Evolutionary conservation across 2,797 vertebrate species (phyloP).

Genomic region (Crotalus adamanteus): DNA sequence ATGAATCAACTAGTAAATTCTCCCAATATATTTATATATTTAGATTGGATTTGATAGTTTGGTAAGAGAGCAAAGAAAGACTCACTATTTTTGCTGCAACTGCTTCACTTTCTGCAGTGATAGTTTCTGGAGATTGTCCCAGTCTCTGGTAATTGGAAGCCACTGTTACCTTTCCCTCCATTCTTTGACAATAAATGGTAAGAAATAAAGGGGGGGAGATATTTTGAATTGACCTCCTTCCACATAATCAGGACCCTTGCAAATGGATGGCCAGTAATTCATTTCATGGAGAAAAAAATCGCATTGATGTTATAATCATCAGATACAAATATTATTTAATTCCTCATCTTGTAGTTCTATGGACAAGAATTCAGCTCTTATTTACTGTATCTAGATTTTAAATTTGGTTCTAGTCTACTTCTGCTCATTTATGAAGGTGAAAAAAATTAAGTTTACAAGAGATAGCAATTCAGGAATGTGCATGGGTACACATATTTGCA

Average conservation of each 20-base stretch:
- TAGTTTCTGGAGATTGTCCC: background rate
- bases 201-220: background rate
- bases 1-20: background rate
- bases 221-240: background rate
- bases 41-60: background rate
- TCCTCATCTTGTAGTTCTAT: background rate
- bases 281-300: background rate
- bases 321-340: background rate
- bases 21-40: background rate
- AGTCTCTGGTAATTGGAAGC: background rate
- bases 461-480: background rate
- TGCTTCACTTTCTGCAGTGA: background rate
- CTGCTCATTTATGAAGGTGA: background rate
- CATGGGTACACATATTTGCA: background rate
- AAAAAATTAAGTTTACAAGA: background rate
- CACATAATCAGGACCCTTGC: background rate
- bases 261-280: background rate
- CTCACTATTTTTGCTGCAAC: background rate
- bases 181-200: background rate
- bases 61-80: background rate
- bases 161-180: background rate
- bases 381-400: background rate
- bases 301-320: background rate
- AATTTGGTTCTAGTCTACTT: background rate
- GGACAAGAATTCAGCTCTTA: background rate